phyloP scores from a whole-genome alignment of 2,888 invertebrate species.

The Aleiodes alternator region DNA sequence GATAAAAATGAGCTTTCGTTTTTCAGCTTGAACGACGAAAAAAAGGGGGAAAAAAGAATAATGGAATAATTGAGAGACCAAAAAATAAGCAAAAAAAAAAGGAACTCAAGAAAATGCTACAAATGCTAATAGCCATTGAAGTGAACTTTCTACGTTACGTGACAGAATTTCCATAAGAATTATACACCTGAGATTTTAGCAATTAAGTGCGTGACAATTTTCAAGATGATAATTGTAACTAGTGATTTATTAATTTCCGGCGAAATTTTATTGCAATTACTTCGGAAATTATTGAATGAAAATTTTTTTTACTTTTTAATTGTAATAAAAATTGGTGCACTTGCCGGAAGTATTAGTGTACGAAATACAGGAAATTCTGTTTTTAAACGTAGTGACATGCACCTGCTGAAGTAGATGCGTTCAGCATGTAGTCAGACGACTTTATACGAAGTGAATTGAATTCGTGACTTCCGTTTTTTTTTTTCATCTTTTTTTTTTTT shows the following conservation, averaged over 20 bases:
- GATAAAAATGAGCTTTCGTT: background rate
- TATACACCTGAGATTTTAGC: slow-evolving; percentile 24
- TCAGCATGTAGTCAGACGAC: slow-evolving; percentile 58
- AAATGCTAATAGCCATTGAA: slow-evolving; percentile 18
- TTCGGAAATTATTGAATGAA: no score
- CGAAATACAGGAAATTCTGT: slow-evolving; percentile 45
- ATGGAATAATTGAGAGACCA: background rate
- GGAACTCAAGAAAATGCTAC: background rate
- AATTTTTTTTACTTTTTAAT: no score
- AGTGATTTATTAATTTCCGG: slow-evolving; percentile 12
- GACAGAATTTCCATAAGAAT: slow-evolving; percentile 39
- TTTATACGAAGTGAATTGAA: slow-evolving; percentile 29
- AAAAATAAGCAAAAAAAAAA: slow-evolving; percentile 7
- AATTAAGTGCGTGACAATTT: slow-evolving; percentile 41
- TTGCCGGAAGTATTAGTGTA: background rate
- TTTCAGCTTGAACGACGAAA: background rate
- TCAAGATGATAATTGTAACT: background rate
- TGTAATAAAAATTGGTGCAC: no score
- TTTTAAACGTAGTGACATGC: slow-evolving; percentile 47
- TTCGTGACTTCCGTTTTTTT: slow-evolving; percentile 48
- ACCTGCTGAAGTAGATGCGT: slow-evolving; percentile 54
- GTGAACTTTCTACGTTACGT: slow-evolving; percentile 42
- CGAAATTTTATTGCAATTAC: background rate
- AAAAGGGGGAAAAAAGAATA: background rate
- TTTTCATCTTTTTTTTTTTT: no score